Evolutionary conservation across 1,140 invertebrate genomes (phyloP).

Genomic region (Pogonus chalceus): DNA sequence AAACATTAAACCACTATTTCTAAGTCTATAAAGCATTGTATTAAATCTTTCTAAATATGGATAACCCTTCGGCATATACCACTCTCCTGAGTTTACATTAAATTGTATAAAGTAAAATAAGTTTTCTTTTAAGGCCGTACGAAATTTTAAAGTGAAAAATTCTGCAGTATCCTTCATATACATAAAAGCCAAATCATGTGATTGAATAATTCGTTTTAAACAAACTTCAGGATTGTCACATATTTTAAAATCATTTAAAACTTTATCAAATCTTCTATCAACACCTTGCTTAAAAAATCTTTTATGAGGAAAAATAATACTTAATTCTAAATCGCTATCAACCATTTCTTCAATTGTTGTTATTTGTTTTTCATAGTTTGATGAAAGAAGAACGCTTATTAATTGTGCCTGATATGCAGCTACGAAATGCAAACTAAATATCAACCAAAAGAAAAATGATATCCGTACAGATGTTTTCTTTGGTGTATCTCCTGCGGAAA

Average conservation of each 20-base stretch:
- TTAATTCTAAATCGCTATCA: neutral
- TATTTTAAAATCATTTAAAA: neutral
- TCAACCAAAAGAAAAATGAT: neutral
- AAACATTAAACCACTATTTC: neutral
- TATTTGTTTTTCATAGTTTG: neutral
- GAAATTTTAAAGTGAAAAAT: neutral
- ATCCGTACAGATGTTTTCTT: neutral
- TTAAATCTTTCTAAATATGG: neutral
- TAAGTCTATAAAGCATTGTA: neutral
- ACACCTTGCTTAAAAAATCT: neutral
- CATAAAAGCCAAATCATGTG: neutral
- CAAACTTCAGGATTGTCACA: neutral
- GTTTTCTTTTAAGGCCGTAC: neutral
- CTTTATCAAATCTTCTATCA: neutral
- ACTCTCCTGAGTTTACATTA: neutral
- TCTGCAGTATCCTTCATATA: neutral
- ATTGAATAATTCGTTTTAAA: neutral
- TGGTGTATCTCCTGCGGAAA: neutral
- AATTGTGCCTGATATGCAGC: slow-evolving; percentile 1
- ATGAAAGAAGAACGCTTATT: neutral
- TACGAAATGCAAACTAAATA: neutral
- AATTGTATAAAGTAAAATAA: neutral
- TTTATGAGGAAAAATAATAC: neutral
- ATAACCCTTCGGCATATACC: neutral
- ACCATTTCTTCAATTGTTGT: neutral